phyloP scores from a whole-genome alignment of 2,113 vertebrate species.

The Xiphorhynchus elegans region DNA sequence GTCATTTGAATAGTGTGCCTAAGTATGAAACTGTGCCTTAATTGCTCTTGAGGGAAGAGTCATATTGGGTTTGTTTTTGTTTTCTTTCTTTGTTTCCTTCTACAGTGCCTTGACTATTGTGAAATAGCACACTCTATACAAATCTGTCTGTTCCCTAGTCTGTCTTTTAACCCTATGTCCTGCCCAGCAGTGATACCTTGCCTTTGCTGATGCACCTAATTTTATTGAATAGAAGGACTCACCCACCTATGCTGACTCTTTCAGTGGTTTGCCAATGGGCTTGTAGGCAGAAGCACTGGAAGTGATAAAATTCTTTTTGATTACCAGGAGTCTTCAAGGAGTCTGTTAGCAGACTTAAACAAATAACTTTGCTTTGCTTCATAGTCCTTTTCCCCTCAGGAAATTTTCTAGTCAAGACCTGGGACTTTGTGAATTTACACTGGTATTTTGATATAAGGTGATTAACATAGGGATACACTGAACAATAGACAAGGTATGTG shows the following conservation, averaged over 20 bases:
- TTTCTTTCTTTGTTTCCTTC: not conserved
- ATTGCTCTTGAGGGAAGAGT: not conserved
- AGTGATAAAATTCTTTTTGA: not conserved
- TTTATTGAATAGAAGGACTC: not conserved
- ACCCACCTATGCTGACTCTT: rapidly evolving
- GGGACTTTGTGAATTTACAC: not conserved
- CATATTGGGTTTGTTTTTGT: not conserved
- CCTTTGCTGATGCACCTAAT: not conserved
- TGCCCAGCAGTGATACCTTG: not conserved
- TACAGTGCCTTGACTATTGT: not conserved
- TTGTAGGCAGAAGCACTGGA: not conserved
- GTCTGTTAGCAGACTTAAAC: not conserved
- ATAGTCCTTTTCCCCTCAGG: not conserved
- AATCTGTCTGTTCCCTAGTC: not conserved
- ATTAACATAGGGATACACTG: not conserved
- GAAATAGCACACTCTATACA: not conserved
- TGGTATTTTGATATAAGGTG: not conserved
- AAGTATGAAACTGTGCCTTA: not conserved
- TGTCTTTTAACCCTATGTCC: not conserved
- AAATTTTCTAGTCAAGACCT: not conserved
- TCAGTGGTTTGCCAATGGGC: not conserved
- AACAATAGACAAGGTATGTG: not conserved
- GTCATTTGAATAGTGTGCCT: not conserved
- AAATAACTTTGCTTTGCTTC: not conserved
- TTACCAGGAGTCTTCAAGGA: not conserved